phyloP scores from a whole-genome alignment of 2,113 vertebrate genomes.

The Caloenas nicobarica region DNA sequence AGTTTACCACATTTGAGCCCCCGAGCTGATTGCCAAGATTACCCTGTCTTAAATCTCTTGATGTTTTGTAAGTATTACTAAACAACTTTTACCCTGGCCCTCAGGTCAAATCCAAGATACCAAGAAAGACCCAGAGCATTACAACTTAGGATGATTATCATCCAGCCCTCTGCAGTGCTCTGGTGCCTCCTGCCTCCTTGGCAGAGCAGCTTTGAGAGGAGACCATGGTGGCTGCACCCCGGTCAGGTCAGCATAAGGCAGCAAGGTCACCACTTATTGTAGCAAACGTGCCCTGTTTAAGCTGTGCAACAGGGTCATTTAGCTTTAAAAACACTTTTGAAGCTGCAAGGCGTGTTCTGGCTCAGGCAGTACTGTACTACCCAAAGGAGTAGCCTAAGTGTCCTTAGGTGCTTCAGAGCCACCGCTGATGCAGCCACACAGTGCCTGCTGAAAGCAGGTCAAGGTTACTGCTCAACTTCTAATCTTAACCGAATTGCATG shows the following conservation, averaged over 20 bases:
- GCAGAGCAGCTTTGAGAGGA: constrained; percentile 15
- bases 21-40: not conserved
- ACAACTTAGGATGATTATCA: not conserved
- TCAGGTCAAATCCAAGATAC: not conserved
- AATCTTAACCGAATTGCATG: not conserved
- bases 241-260: constrained; percentile 28
- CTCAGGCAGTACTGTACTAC: not conserved
- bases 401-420: not conserved
- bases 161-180: not conserved
- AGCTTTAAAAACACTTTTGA: constrained; percentile 22
- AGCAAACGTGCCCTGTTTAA: constrained; percentile 33
- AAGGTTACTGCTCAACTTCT: not conserved
- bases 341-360: not conserved
- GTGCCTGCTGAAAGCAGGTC: not conserved
- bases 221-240: constrained; percentile 20
- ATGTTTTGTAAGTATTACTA: not conserved
- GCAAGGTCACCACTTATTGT: constrained; percentile 51
- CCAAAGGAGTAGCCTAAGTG: not conserved
- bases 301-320: constrained; percentile 50
- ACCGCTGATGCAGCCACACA: not conserved
- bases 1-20: not conserved
- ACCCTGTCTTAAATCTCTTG: not conserved
- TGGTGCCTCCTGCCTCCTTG: not conserved
- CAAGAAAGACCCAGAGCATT: not conserved
- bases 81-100: not conserved